These are phyloP conservation scores for Charadrius vociferus DNA, from an alignment of 2,113 vertebrate species.

Conservation along the genomic window DNA sequence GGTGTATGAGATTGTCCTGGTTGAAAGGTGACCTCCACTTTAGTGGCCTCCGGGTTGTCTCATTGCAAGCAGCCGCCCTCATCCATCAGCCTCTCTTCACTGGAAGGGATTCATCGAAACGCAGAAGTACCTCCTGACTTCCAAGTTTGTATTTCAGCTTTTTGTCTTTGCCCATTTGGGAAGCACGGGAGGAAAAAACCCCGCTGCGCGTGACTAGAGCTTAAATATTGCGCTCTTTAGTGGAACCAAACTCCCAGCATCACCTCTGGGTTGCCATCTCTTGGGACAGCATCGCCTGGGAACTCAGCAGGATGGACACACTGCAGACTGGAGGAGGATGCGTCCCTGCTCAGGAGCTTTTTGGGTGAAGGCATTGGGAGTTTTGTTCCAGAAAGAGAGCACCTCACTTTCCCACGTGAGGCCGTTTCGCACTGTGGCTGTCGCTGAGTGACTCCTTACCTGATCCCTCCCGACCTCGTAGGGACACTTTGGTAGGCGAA, in stretches of 20 bases:
- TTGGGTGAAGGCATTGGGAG: background rate
- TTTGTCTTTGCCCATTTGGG: background rate
- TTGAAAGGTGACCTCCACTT: background rate
- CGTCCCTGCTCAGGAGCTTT: background rate
- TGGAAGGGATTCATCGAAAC: background rate
- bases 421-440: rapidly evolving
- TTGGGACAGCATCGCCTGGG: rapidly evolving
- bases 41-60: background rate
- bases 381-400: background rate
- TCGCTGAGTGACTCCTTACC: background rate
- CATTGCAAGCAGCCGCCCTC: background rate
- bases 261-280: background rate
- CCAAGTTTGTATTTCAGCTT: background rate
- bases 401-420: background rate
- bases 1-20: background rate
- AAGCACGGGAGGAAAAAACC: rapidly evolving
- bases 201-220: background rate
- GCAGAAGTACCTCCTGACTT: background rate
- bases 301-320: background rate
- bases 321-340: rapidly evolving
- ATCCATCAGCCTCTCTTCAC: background rate
- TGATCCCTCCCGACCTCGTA: background rate
- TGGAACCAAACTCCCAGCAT: background rate
- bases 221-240: background rate
- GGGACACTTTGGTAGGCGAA: background rate